These are phyloP conservation scores for Platycnemis pennipes DNA, from an alignment of 2,888 invertebrate species.

Conservation along the genomic window DNA sequence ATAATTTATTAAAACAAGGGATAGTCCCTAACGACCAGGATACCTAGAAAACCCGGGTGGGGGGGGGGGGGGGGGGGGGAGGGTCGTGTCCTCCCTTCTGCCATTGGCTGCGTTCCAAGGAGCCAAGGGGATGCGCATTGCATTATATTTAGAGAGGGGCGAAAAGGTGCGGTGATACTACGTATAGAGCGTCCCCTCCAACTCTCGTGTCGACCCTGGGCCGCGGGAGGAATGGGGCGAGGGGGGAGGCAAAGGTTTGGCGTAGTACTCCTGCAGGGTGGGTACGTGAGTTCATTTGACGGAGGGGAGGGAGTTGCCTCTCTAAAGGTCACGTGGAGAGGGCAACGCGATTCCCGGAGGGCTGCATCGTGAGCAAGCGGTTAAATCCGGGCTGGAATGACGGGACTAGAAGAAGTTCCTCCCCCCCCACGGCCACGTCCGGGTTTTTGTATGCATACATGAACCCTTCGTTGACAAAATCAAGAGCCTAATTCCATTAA, in stretches of 20 bases:
- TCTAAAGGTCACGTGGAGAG: neutral
- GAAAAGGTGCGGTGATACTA: neutral
- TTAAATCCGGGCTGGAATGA: neutral
- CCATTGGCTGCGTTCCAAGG: neutral
- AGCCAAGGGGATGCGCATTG: slow-evolving; percentile 17
- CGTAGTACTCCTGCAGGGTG: neutral
- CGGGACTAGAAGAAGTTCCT: neutral
- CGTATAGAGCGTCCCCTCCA: neutral
- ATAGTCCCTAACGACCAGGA: too few species aligned
- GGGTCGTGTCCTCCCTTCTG: too few species aligned
- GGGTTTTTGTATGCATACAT: neutral
- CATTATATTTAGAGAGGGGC: slow-evolving; percentile 5
- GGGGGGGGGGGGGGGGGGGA: neutral
- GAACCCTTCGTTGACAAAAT: neutral
- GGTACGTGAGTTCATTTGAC: neutral
- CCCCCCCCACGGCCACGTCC: neutral
- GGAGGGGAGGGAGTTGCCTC: neutral
- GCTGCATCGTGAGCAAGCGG: neutral
- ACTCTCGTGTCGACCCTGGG: neutral
- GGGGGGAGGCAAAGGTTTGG: neutral
- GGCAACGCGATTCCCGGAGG: neutral
- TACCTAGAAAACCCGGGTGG: too few species aligned
- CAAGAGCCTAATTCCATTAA: too few species aligned
- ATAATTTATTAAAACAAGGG: too few species aligned
- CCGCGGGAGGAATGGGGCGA: neutral